Evolutionary conservation across 1,140 invertebrate genomes (phyloP).

Genomic region (Centruroides sculpturatus): DNA sequence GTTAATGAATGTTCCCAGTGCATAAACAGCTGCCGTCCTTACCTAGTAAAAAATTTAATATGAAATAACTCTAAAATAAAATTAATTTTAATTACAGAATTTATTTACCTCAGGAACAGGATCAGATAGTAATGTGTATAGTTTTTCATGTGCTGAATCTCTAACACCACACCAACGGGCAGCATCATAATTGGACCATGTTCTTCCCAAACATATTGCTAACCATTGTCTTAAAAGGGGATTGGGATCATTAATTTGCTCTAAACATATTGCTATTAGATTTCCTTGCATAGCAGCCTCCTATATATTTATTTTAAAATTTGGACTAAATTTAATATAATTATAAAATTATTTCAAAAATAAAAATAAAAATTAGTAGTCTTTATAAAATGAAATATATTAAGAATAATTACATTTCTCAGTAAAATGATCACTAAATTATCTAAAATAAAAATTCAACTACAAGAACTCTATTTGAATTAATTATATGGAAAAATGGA

Average conservation of each 20-base stretch:
- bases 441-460: no score
- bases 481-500: no score
- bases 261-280: constrained; percentile 74
- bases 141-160: constrained; percentile 90
- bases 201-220: constrained; percentile 75
- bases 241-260: constrained; percentile 40
- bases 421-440: no score
- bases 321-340: no score
- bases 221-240: constrained; percentile 74
- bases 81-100: neutral
- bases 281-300: constrained; percentile 72
- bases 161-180: constrained; percentile 90
- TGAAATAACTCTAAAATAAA: neutral
- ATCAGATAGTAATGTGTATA: constrained; percentile 63
- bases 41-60: constrained; percentile 40
- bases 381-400: neutral
- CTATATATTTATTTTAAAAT: constrained; percentile 11
- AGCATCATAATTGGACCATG: constrained; percentile 86
- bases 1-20: constrained; percentile 83
- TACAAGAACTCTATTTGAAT: no score
- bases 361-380: neutral
- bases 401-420: no score
- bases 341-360: neutral
- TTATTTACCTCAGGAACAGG: constrained; percentile 57
- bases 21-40: constrained; percentile 75